Percentiles rank a stretch among this genome's conserved stretches.
Conservation (phyloP, 2,113 vertebrate species). For the Hippocampus abdominalis region DNA sequence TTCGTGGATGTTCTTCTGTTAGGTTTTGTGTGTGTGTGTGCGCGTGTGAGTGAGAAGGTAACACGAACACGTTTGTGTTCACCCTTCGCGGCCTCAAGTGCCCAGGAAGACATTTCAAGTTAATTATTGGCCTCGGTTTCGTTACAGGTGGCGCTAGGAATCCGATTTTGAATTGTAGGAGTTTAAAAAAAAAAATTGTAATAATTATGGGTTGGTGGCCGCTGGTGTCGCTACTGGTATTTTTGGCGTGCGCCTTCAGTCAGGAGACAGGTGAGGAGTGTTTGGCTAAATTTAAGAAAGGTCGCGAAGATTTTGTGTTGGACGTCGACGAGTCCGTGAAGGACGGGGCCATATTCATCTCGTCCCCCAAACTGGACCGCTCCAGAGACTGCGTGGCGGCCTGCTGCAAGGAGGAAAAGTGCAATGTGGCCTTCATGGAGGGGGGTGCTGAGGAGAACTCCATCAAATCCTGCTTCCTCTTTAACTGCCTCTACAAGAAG, state of each 20-base stretch:
- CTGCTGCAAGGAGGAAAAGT: conserved; percentile 78
- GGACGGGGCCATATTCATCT: conserved; percentile 82
- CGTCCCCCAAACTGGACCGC: conserved; percentile 64
- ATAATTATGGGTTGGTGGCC: conserved; percentile 4
- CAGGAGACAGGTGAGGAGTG: conserved; percentile 65
- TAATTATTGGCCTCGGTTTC: neutral
- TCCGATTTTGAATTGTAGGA: neutral
- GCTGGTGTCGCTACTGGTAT: neutral
- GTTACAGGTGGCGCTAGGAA: neutral
- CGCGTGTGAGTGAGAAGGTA: neutral
- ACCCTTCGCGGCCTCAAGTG: conserved; percentile 10
- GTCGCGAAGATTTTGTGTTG: conserved; percentile 79
- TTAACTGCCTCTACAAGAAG: conserved; percentile 87
- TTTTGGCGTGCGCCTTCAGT: neutral
- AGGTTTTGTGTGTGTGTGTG: neutral
- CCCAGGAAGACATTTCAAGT: neutral
- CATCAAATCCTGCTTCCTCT: conserved; percentile 80
- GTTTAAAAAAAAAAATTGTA: neutral
- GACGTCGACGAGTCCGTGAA: conserved; percentile 83
- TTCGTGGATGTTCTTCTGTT: neutral
- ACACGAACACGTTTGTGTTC: neutral
- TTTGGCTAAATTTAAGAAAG: conserved; percentile 66
- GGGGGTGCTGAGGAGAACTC: conserved; percentile 20
- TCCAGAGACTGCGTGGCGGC: conserved; percentile 78
- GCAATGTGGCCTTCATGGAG: conserved; percentile 88